Evolutionary conservation across 2,113 vertebrate species (phyloP).

Genomic region (Agelaius phoeniceus): DNA sequence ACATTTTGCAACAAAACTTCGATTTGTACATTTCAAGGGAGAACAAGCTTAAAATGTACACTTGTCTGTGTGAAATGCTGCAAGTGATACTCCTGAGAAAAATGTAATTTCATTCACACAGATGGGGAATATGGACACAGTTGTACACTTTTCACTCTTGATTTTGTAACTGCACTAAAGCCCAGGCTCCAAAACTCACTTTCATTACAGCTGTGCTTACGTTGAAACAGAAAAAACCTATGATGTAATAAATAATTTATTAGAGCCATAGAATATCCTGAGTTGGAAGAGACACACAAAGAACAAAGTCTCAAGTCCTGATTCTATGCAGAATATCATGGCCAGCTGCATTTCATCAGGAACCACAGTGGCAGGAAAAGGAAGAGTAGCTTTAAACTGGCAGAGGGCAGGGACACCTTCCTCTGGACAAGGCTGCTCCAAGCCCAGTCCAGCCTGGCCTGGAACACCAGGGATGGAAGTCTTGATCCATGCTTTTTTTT

Average conservation of each 20-base stretch:
- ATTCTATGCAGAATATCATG: background rate
- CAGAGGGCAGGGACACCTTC: background rate
- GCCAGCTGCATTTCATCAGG: background rate
- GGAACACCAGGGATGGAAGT: background rate
- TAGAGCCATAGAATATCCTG: background rate
- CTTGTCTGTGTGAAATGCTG: background rate
- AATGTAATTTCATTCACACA: background rate
- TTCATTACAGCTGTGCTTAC: background rate
- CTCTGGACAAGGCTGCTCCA: background rate
- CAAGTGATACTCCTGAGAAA: background rate
- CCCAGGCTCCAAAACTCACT: background rate
- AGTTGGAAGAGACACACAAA: background rate
- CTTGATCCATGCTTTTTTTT: background rate
- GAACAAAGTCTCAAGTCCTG: background rate
- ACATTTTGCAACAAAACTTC: background rate
- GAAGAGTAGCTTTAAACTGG: background rate
- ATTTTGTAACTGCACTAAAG: background rate
- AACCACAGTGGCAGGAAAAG: background rate
- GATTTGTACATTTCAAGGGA: rapidly evolving
- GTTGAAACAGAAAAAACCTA: rapidly evolving
- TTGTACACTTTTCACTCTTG: background rate
- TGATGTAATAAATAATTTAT: background rate
- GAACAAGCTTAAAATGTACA: background rate
- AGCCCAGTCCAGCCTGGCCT: background rate
- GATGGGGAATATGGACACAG: background rate